Percentiles rank a stretch among this genome's conserved stretches.
Conservation (phyloP, 1,140 invertebrate species). For the Anastrepha ludens region DNA sequence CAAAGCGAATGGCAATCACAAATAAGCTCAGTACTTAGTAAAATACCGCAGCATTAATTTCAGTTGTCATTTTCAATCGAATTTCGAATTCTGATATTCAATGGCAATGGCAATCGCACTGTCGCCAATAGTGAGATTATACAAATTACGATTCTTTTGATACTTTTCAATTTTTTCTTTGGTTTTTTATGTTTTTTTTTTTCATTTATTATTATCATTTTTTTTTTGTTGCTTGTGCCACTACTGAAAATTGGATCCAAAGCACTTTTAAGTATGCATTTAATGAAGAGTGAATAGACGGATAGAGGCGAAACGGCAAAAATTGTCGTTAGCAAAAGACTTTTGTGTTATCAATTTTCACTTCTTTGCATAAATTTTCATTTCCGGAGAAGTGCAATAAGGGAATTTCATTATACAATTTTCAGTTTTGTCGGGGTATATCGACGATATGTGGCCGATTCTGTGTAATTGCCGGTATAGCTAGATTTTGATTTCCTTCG, state of each 20-base stretch:
- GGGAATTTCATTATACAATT: too few relatives aligned
- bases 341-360: too few relatives aligned
- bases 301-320: not conserved
- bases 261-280: conserved; percentile 36
- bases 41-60: conserved; percentile 37
- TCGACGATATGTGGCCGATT: too few relatives aligned
- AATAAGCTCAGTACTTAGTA: conserved; percentile 30
- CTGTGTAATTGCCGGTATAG: too few relatives aligned
- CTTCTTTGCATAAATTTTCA: too few relatives aligned
- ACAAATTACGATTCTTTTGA: not conserved
- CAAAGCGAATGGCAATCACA: conserved; percentile 14
- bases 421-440: too few relatives aligned
- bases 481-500: too few relatives aligned
- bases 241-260: conserved; percentile 1
- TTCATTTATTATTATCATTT: not conserved
- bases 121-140: not conserved
- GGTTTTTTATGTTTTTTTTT: not conserved
- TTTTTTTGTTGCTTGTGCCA: too few relatives aligned
- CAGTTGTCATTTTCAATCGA: conserved; percentile 44
- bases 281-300: not conserved
- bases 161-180: not conserved
- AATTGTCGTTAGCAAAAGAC: not conserved
- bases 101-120: not conserved
- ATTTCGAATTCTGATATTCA: not conserved
- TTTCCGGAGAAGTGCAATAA: too few relatives aligned